phyloP scores from a whole-genome alignment of 2,113 vertebrate species.

The Percopsis transmontana region DNA sequence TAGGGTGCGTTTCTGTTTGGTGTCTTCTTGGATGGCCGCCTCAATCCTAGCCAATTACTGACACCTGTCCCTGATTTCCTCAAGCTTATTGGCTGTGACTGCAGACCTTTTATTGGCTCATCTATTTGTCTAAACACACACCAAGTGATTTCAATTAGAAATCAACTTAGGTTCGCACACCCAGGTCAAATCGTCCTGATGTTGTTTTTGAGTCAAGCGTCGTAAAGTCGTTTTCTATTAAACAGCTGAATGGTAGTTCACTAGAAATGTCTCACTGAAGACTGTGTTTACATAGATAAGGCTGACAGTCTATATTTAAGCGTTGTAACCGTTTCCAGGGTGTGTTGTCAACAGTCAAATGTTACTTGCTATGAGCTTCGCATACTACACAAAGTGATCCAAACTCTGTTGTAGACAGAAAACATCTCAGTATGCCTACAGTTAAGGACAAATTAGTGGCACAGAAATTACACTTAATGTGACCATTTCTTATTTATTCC shows the following conservation, averaged over 20 bases:
- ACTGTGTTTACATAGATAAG: background rate
- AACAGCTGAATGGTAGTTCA: constrained; percentile 4
- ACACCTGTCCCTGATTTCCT: background rate
- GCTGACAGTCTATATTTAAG: constrained; percentile 1
- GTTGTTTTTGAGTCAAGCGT: no score
- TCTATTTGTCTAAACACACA: background rate
- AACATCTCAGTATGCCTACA: background rate
- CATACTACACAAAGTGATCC: no score
- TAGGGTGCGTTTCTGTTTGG: rapidly evolving
- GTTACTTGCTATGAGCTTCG: no score
- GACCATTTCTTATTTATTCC: constrained; percentile 47
- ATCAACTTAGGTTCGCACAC: no score
- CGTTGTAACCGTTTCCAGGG: no score
- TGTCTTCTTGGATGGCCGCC: background rate
- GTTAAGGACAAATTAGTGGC: background rate
- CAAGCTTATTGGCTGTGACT: background rate
- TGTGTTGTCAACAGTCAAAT: no score
- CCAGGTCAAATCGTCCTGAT: no score
- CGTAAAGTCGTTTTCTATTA: no score
- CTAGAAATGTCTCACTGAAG: background rate
- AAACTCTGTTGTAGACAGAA: no score
- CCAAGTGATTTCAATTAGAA: no score
- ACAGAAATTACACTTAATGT: background rate
- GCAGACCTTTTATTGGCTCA: constrained; percentile 30
- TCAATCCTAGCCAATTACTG: constrained; percentile 49